Conservation (phyloP, 1,140 invertebrate species). For the Cepaea nemoralis region DNA sequence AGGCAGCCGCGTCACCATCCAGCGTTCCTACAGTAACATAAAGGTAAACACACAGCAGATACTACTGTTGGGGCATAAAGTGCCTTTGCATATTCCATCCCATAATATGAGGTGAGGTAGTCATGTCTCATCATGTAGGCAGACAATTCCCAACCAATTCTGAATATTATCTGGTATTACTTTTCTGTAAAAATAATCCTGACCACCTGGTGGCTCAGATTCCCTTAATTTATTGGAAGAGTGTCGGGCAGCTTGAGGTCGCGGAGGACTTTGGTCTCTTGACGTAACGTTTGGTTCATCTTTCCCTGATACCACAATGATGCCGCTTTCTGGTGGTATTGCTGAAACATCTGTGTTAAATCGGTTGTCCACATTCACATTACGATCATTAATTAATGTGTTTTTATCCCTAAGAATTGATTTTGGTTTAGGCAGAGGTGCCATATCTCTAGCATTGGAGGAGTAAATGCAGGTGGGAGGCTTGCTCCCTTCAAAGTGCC, state of each 20-base stretch:
- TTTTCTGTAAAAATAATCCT: no score
- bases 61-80: no score
- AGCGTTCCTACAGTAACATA: no score
- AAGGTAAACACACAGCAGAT: no score
- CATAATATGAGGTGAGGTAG: no score
- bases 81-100: no score
- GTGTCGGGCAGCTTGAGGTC: neutral
- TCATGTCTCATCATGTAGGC: no score
- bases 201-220: neutral
- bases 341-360: slow-evolving; percentile 16
- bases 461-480: slow-evolving; percentile 15
- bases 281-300: slow-evolving; percentile 32
- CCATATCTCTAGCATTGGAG: neutral
- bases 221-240: slow-evolving; percentile 7
- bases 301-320: slow-evolving; percentile 30
- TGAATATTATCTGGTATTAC: no score
- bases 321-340: slow-evolving; percentile 2
- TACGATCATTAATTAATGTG: slow-evolving; percentile 29
- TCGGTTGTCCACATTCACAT: slow-evolving; percentile 41
- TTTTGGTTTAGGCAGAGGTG: slow-evolving; percentile 34
- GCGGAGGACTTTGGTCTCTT: slow-evolving; percentile 33
- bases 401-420: slow-evolving; percentile 47
- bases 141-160: no score
- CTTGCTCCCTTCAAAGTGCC: slow-evolving; percentile 7
- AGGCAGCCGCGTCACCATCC: no score